Evolutionary conservation across 2,888 invertebrate genomes (phyloP).

Genomic region (Thereva unica): DNA sequence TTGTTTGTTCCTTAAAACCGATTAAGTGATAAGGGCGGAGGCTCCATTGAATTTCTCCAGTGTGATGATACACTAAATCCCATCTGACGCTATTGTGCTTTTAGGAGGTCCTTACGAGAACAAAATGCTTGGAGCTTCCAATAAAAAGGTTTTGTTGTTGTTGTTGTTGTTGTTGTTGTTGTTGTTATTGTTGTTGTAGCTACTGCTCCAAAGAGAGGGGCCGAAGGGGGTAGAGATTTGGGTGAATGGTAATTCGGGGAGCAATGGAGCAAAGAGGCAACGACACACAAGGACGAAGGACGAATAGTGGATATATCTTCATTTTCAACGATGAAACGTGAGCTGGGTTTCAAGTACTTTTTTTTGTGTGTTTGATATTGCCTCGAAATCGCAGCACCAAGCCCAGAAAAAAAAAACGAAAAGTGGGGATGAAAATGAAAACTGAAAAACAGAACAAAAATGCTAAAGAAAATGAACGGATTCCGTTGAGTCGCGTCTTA

Average conservation of each 20-base stretch:
- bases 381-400: background rate
- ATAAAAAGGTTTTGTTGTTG: slow-evolving; percentile 1
- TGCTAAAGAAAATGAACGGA: too few relatives aligned
- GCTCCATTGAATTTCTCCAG: slow-evolving; percentile 19
- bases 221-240: background rate
- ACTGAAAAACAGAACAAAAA: too few relatives aligned
- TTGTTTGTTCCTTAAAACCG: slow-evolving; percentile 27
- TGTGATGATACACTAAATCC: slow-evolving; percentile 15
- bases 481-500: too few relatives aligned
- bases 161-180: too few relatives aligned
- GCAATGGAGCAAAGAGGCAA: slow-evolving; percentile 1
- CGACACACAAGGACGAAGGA: background rate
- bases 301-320: slow-evolving; percentile 17
- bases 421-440: too few relatives aligned
- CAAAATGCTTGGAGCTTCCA: background rate
- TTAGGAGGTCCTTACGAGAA: slow-evolving; percentile 5
- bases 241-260: slow-evolving; percentile 1
- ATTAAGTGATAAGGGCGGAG: slow-evolving; percentile 25
- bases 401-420: too few relatives aligned
- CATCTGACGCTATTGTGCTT: slow-evolving; percentile 21
- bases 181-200: too few relatives aligned
- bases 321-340: slow-evolving; percentile 18
- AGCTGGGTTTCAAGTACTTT: slow-evolving; percentile 14
- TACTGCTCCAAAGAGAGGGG: too few relatives aligned
- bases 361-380: background rate